Evolutionary conservation across 2,797 vertebrate genomes (phyloP).

Genomic region (Serranus cabrilla): DNA sequence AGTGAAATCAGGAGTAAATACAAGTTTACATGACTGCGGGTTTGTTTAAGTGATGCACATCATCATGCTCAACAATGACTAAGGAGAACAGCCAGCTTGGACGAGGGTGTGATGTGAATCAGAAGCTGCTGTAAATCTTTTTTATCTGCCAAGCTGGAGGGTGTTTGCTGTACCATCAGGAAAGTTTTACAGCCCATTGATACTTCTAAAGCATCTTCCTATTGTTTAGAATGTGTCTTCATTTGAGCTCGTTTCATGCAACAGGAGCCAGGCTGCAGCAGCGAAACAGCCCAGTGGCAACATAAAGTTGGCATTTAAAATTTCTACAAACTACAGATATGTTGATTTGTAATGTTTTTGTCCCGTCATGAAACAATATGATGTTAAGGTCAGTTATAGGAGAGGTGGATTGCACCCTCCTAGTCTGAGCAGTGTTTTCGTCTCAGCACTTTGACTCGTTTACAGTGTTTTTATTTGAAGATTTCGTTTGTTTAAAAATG

Average conservation of each 20-base stretch:
- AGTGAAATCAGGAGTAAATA: slow-evolving; percentile 17
- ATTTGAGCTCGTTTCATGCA: background rate
- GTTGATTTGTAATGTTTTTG: too few relatives aligned
- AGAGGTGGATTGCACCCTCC: too few relatives aligned
- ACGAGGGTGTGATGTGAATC: slow-evolving; percentile 27
- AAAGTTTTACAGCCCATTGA: slow-evolving; percentile 21
- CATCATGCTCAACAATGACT: slow-evolving; percentile 58
- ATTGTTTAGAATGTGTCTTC: slow-evolving; percentile 28
- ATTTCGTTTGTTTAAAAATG: too few relatives aligned
- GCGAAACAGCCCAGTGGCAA: too few relatives aligned
- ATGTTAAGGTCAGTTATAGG: too few relatives aligned
- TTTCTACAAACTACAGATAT: too few relatives aligned
- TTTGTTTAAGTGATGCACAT: slow-evolving; percentile 58
- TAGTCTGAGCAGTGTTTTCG: too few relatives aligned
- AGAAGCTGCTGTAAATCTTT: slow-evolving; percentile 52
- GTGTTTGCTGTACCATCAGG: slow-evolving; percentile 13
- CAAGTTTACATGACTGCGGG: slow-evolving; percentile 47
- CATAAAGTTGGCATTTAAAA: too few relatives aligned
- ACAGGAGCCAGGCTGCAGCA: background rate
- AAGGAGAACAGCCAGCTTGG: slow-evolving; percentile 33
- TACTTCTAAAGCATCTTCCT: background rate
- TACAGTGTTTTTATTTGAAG: too few relatives aligned
- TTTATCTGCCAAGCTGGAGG: slow-evolving; percentile 30
- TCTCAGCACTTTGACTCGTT: too few relatives aligned
- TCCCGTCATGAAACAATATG: too few relatives aligned